A percentile compares a stretch with the other conserved stretches of the same genome.
Evolutionary conservation across 92 coral and sea anemone genomes (phyloP).

Genomic region (Bergia sp.): DNA sequence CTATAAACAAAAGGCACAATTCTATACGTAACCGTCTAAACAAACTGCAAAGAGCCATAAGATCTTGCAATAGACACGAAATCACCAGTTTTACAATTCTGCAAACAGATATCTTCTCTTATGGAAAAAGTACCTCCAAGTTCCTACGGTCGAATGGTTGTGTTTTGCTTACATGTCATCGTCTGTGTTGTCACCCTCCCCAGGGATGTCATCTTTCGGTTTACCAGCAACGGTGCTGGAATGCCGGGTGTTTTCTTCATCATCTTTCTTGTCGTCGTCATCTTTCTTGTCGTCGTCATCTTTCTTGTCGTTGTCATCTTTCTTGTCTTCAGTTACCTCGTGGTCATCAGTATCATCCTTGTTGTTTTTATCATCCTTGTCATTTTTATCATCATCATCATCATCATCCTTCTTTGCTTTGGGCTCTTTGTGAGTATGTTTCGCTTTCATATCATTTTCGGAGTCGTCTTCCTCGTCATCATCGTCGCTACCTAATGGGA

Average conservation of each 20-base stretch:
- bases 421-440: not conserved
- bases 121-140: conserved; percentile 1
- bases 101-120: not conserved
- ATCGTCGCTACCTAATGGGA: conserved; percentile 25
- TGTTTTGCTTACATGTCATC: conserved; percentile 24
- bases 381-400: conserved; percentile 65
- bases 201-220: conserved; percentile 36
- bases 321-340: conserved; percentile 29
- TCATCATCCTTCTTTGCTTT: conserved; percentile 46
- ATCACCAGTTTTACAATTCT: not conserved
- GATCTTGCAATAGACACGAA: not conserved
- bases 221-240: conserved; percentile 32
- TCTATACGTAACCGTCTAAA: not conserved
- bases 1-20: not conserved
- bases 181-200: conserved; percentile 26
- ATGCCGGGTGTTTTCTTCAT: not conserved
- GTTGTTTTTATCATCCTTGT: conserved; percentile 69
- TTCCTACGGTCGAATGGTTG: not conserved
- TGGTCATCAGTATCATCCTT: conserved; percentile 51
- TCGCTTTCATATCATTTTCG: conserved; percentile 23
- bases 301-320: conserved; percentile 32
- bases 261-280: not conserved
- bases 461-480: conserved; percentile 23
- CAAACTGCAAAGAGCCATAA: not conserved
- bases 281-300: conserved; percentile 22